A percentile compares a stretch with the other conserved stretches of the same genome.
Conservation (phyloP, 2,797 vertebrate species). For the Acestrorhynchus altus region DNA sequence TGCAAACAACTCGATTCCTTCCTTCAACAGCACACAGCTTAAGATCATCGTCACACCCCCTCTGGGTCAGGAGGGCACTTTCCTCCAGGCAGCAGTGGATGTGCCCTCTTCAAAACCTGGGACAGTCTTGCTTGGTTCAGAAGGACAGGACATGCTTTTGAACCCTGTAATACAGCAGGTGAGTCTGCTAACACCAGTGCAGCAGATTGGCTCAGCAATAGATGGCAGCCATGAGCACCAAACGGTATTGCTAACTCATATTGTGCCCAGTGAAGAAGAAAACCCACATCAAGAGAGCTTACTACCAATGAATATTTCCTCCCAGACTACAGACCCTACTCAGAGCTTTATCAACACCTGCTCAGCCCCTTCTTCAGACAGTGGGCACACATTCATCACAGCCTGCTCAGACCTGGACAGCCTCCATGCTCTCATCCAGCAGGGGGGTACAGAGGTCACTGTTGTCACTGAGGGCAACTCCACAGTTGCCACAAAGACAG, state of each 20-base stretch:
- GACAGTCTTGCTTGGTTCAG: slow-evolving; percentile 72
- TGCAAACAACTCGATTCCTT: slow-evolving; percentile 65
- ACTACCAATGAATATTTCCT: slow-evolving; percentile 33
- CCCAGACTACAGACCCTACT: slow-evolving; percentile 20
- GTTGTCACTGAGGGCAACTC: slow-evolving; percentile 85
- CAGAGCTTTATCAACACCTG: slow-evolving; percentile 79
- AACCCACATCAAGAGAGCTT: slow-evolving; percentile 74
- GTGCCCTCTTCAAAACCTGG: slow-evolving; percentile 65
- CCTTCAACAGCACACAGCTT: slow-evolving; percentile 81
- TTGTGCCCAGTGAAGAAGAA: slow-evolving; percentile 66
- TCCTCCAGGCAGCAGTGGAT: slow-evolving; percentile 72
- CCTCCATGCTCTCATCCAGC: slow-evolving; percentile 91
- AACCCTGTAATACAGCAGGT: slow-evolving; percentile 91
- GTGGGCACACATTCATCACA: slow-evolving; percentile 85
- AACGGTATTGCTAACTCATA: slow-evolving; percentile 80
- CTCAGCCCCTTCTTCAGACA: slow-evolving; percentile 72
- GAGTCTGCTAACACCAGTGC: slow-evolving; percentile 83
- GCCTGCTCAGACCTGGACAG: slow-evolving; percentile 92
- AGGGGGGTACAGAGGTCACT: slow-evolving; percentile 88
- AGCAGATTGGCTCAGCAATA: slow-evolving; percentile 63
- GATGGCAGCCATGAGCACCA: slow-evolving; percentile 77
- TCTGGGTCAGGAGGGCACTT: slow-evolving; percentile 70
- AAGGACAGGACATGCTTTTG: slow-evolving; percentile 74
- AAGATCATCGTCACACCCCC: slow-evolving; percentile 90
- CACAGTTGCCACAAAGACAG: slow-evolving; percentile 67